Percentiles rank a stretch among this genome's conserved stretches.
phyloP scores from a whole-genome alignment of 2,888 invertebrate species.

The Sympetrum striolatum region DNA sequence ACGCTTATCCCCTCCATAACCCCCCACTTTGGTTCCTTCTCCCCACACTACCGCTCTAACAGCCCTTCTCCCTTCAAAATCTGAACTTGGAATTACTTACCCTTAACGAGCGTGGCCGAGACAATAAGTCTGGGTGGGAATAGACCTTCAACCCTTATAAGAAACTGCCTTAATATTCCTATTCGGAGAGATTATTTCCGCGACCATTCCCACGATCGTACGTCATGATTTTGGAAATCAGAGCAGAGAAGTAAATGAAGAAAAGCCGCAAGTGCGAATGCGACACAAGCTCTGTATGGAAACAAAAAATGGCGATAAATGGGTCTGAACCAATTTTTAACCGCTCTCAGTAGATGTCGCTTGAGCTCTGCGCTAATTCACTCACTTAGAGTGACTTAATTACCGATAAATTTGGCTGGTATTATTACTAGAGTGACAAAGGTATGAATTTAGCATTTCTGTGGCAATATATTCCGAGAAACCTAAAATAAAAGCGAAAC shows the following conservation, averaged over 20 bases:
- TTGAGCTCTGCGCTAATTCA: not conserved
- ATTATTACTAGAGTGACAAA: not conserved
- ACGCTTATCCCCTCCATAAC: not conserved
- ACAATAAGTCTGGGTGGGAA: conserved; percentile 1
- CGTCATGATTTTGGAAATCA: not conserved
- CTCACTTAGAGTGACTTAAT: not conserved
- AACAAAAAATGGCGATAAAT: not conserved
- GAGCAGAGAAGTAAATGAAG: not conserved
- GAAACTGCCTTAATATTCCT: not conserved
- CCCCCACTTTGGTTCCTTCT: no score
- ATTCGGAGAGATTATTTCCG: not conserved
- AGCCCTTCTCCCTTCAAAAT: not conserved
- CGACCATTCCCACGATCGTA: not conserved
- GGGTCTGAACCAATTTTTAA: not conserved
- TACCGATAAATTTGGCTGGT: not conserved
- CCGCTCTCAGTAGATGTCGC: not conserved
- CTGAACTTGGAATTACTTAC: not conserved
- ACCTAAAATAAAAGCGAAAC: no score
- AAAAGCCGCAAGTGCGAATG: not conserved
- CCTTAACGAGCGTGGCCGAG: conserved; percentile 18
- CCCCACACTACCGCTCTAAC: not conserved
- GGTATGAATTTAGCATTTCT: no score
- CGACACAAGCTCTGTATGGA: not conserved
- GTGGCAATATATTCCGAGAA: no score
- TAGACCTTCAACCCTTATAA: not conserved